phyloP scores from a whole-genome alignment of 1,140 invertebrate species.

The Hermetia illucens region DNA sequence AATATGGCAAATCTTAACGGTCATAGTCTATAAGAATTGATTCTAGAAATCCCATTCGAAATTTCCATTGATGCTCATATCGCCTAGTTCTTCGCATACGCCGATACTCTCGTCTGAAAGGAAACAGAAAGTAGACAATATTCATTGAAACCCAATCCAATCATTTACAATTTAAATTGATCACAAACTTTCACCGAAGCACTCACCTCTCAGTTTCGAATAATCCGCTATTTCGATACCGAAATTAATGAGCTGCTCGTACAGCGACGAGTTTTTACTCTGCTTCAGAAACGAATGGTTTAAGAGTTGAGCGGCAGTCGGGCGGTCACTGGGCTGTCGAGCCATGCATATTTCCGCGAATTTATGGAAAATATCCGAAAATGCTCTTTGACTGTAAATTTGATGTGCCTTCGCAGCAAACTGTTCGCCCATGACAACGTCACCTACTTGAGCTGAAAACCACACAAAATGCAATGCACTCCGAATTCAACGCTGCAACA shows the following conservation, averaged over 20 bases:
- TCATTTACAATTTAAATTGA: conserved; percentile 1
- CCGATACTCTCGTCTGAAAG: conserved; percentile 3
- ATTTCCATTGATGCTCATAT: conserved; percentile 2
- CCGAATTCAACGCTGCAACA: conserved; percentile 7
- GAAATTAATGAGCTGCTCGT: conserved; percentile 14
- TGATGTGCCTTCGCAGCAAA: conserved; percentile 21
- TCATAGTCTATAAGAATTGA: too few relatives aligned
- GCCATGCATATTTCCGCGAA: conserved; percentile 49
- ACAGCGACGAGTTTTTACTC: conserved; percentile 20
- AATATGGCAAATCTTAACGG: too few relatives aligned
- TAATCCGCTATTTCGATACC: conserved; percentile 11
- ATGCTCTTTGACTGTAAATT: conserved; percentile 40
- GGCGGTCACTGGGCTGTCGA: conserved; percentile 44
- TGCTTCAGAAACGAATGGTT: conserved; percentile 65
- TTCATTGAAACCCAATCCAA: background rate
- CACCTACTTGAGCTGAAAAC: conserved; percentile 7
- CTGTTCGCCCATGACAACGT: conserved; percentile 12
- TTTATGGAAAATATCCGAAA: conserved; percentile 60
- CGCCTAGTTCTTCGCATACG: conserved; percentile 2
- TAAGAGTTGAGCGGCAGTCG: conserved; percentile 46
- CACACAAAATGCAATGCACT: conserved; percentile 3
- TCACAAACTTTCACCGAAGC: too few relatives aligned
- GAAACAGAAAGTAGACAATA: background rate
- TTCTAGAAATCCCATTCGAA: conserved; percentile 9
- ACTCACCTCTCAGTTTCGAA: conserved; percentile 9